These are phyloP conservation scores for Xestia sexstrigata DNA, from an alignment of 2,888 invertebrate genomes.

Conservation along the genomic window DNA sequence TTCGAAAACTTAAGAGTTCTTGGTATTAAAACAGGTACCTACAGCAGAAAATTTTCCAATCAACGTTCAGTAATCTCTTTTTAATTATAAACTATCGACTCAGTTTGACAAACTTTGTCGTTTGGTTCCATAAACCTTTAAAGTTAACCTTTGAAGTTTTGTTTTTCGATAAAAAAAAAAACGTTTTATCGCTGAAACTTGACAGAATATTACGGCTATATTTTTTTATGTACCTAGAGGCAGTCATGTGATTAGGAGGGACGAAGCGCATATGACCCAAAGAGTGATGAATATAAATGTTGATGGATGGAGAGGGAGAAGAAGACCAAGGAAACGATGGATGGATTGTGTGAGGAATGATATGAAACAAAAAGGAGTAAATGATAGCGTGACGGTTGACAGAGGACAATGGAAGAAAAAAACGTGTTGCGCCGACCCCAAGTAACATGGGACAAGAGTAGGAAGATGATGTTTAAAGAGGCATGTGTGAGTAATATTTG, in stretches of 20 bases:
- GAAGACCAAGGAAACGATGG: too few relatives aligned
- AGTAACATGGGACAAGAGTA: too few relatives aligned
- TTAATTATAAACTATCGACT: constrained; percentile 55
- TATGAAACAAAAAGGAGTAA: too few relatives aligned
- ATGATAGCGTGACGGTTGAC: too few relatives aligned
- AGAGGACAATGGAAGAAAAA: too few relatives aligned
- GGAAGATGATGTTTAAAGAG: background rate
- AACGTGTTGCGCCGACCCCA: too few relatives aligned
- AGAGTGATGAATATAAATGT: too few relatives aligned
- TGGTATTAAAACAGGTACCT: background rate
- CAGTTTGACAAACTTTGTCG: constrained; percentile 17
- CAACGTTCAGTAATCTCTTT: constrained; percentile 43
- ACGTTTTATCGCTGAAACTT: background rate
- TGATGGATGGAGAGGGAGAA: too few relatives aligned
- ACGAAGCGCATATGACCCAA: too few relatives aligned
- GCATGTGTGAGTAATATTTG: background rate
- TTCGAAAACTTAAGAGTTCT: background rate
- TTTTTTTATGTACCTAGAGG: background rate
- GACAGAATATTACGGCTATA: background rate
- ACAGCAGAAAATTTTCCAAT: constrained; percentile 32
- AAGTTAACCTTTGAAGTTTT: background rate
- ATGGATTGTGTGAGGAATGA: too few relatives aligned
- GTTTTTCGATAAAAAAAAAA: constrained; percentile 11
- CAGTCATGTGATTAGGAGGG: too few relatives aligned
- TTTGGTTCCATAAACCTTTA: background rate